Base-by-base conservation (phyloP, 2,797 vertebrate species). In the Serranus cabrilla region DNA sequence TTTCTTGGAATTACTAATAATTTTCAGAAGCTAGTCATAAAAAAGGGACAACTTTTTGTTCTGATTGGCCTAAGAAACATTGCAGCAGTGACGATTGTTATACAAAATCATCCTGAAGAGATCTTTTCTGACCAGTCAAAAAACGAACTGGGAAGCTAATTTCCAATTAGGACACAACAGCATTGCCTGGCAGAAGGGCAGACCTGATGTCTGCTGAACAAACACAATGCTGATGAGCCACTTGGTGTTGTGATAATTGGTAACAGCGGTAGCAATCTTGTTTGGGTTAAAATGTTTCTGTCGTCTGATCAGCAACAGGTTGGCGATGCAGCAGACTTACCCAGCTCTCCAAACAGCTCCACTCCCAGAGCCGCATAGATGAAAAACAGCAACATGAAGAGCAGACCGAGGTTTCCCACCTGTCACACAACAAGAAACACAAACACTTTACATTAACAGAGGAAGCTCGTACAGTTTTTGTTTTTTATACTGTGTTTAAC, bases 381-480 rank as follows among this genome's bases (percentile, higher is more conserved):
- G 94, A 99, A 99, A 92, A 99, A 99, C 17, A 99, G 96, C 77
- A 99, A 89, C 97, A 99, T 97, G 93, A 99, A 99, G 81, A 99
- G 97, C 34, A 99, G 95, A 39, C 98, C 98, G 0, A 99, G 95
- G 91, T 99, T 99, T 71, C 97, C 98, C 90, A 99, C 98, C 98
- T 99, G 93, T 0, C 83, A 56, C 66, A 75, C 49, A 82, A 23
- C 62, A 25, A 66, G 7, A 5, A 16, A 59, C 3, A 59, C 40
- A 16, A 1, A 68, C 37, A 39, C 0, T 8, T 45, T 16, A 31
- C 4, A 27, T 34, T 5, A 52, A 20, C 6, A 39, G 25, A 21
- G 2, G 2, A 3, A 14, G 20, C 27, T n/a, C 14, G 4, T 2
- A 12, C 0, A 20, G 0, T 14, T 27, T 27, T 27, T 45, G 34